phyloP scores from a whole-genome alignment of 2,888 invertebrate genomes.

The Schizaphis graminum region DNA sequence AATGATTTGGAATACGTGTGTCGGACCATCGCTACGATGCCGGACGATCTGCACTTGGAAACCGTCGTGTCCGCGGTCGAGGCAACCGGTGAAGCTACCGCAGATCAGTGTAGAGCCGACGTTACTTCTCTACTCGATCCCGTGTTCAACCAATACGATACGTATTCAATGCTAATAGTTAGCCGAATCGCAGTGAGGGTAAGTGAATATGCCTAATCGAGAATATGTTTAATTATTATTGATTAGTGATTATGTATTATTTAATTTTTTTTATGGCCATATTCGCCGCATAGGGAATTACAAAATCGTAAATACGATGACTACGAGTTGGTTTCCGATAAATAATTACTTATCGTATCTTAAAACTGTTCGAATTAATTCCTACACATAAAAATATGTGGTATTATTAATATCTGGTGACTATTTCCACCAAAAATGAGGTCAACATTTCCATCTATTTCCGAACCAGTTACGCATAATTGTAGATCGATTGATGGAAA shows the following conservation, averaged over 20 bases:
- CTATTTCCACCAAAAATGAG: not conserved
- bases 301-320: not conserved
- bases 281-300: not conserved
- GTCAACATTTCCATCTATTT: not conserved
- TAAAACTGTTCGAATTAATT: not conserved
- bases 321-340: not conserved
- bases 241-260: not conserved
- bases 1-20: conserved; percentile 96
- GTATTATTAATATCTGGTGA: not conserved
- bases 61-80: conserved; percentile 71
- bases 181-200: conserved; percentile 73
- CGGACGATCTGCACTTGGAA: conserved; percentile 75
- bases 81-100: conserved; percentile 67
- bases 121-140: conserved; percentile 72
- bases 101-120: conserved; percentile 71
- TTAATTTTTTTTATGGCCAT: not conserved
- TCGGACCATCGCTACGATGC: conserved; percentile 76
- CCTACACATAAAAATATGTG: not conserved
- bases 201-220: not conserved
- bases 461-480: not conserved
- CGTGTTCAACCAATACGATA: conserved; percentile 73
- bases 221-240: not conserved
- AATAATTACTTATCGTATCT: not conserved
- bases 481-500: not conserved
- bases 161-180: conserved; percentile 74